phyloP scores from a whole-genome alignment of 2,113 vertebrate species.

The Pheucticus melanocephalus region DNA sequence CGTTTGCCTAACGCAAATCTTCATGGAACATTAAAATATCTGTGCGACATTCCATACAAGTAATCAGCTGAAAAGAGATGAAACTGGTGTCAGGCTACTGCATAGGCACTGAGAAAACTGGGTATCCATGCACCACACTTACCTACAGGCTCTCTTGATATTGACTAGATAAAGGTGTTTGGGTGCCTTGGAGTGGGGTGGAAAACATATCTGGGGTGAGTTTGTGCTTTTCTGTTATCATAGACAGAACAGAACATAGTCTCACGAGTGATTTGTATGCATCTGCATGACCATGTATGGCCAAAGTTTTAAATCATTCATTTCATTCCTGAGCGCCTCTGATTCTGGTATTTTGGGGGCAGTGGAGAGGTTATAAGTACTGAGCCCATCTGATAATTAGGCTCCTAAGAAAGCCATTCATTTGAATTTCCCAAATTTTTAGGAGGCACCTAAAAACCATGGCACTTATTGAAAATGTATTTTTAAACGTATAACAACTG shows the following conservation, averaged over 20 bases:
- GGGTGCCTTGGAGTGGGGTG: background rate
- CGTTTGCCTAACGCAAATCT: background rate
- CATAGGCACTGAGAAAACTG: background rate
- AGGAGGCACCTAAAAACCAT: background rate
- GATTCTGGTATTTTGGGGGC: constrained; percentile 3
- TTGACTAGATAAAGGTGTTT: background rate
- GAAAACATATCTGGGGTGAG: background rate
- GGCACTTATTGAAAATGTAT: background rate
- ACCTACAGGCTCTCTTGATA: background rate
- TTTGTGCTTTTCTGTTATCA: background rate
- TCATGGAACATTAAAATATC: background rate
- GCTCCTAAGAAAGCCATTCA: background rate
- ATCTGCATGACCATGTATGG: background rate
- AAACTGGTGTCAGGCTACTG: background rate
- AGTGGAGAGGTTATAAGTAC: background rate
- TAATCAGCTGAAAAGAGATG: background rate
- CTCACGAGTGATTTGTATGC: background rate
- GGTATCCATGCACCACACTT: background rate
- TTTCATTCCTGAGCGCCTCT: background rate
- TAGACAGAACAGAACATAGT: background rate
- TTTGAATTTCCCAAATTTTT: background rate
- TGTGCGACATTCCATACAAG: background rate
- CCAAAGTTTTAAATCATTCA: background rate
- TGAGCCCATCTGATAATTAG: constrained; percentile 16
- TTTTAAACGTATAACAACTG: background rate